Evolutionary conservation across 2,113 vertebrate species (phyloP), one percentile per base, ranked within the genome.

Genomic region (Corythaixoides concolor): DNA sequence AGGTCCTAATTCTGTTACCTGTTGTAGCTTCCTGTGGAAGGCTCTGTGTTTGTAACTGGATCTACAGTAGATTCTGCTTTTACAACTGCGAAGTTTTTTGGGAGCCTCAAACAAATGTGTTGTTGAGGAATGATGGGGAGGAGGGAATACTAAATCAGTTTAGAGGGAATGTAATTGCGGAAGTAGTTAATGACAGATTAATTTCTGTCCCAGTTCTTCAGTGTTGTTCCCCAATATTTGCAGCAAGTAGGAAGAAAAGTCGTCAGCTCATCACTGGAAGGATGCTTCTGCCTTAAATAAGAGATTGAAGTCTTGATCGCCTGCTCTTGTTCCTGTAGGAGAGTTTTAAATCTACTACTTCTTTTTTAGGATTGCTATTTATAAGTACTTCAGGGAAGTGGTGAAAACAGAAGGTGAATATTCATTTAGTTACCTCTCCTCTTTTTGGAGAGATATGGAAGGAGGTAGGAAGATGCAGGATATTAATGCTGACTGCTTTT

Each of bases 351-450:
- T 66, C n/a, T 88, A 52, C 83, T 89, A 43, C 60, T 90, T 70
- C 66, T 89, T 90, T 94, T 90, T 58, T 84, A 89, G 86, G 73
- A 11, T 84, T 94, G 52, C 52, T 93, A 45, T 86, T 90, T 94
- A 68, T 84, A 93, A 89, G 30, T 75, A 58, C 56, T 84, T 77
- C n/a, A 90, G 88, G 76, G 53, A 92, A 92, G 89, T 68, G 83
- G 35, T 94, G 75, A 86, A 88, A 92, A 63, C 55, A 86, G 84
- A 86, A 89, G 32, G 81, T 91, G 88, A 90, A 80, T 77, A 50
- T 78, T 85, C 24, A 21, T 63, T 70, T 94, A 41, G 55, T 78
- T 86, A 2, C 63, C 41, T 87, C 80, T 82, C 49, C 16, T 73
- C 28, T 70, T 83, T 74, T 81, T 88, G 92, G 88, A 81, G 92